Base-by-base conservation (phyloP, 2,888 invertebrate genomes). In the Cabera pusaria region DNA sequence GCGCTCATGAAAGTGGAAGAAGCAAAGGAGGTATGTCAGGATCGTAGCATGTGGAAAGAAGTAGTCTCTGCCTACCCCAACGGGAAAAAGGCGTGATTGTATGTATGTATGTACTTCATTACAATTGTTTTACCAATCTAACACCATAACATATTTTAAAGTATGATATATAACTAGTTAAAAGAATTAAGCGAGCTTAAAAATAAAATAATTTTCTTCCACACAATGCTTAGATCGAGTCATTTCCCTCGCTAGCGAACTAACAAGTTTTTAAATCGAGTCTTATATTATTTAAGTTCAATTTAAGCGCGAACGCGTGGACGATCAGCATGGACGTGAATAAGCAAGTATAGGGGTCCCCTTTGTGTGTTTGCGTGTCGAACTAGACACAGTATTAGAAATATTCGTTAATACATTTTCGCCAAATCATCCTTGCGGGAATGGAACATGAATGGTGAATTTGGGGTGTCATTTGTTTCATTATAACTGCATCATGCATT, bases 211-310 rank as follows among this genome's bases (percentile, higher is more conserved):
- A 44, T 39, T 44, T 38, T 31, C 38, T 26, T 24, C 6, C 23
- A 14, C 25, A 24, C 33, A 24, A 18, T 38, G 44, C 24, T 26
- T 35, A 27, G 38, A 31, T 29, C 31, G 26, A 22, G 33, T 35
- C 32, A 41, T 38, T 50, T 41, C 32, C 34, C 34, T 36, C 26
- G 26, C 33, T 43, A 49, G 44, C 35, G 45, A 52, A 51, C 43
- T 52, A 39, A 41, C 38, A 44, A 48, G 44, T 56, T 62, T 59
- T 66, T 63, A 71, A 69, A 66, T 72, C 59, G 66, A 63, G 60
- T 65, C 64, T 72, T 80, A 65, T 70, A 79, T 76, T 78, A 84
- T 85, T 80, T 70, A 84, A 51, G 66, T 78, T 68, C 75, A 79
- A 79, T 82, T 83, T 80, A 71, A 80, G 78, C 76, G 78, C 73